Evolutionary conservation across 35 echinoderm and acorn worm genomes (phyloP).

Genomic region (Apostichopus parvimensis): DNA sequence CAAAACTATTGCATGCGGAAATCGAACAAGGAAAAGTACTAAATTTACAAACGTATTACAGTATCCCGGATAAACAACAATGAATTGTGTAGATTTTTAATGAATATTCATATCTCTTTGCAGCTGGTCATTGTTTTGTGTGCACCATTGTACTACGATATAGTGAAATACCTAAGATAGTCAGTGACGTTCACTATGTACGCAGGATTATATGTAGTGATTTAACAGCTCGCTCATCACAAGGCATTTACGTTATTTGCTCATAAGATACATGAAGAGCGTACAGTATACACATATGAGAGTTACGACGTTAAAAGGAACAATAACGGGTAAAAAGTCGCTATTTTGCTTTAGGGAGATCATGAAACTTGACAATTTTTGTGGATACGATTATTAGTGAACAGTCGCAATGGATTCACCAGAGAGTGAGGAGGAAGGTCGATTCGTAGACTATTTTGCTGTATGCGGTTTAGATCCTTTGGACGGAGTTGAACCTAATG

Average conservation of each 20-base stretch:
- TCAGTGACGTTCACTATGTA: background rate
- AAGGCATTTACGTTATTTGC: background rate
- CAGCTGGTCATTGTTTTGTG: background rate
- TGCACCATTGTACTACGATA: background rate
- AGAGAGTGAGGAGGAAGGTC: constrained; percentile 67
- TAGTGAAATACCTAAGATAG: background rate
- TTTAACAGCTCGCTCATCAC: no score
- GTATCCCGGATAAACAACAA: background rate
- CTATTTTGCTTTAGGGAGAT: background rate
- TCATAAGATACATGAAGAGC: background rate
- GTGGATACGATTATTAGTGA: background rate
- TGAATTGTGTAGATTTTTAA: background rate
- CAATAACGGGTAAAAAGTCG: background rate
- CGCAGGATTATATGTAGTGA: background rate
- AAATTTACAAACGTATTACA: background rate
- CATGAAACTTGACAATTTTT: background rate
- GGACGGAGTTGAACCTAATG: constrained; percentile 66
- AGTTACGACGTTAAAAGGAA: background rate
- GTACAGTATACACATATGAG: background rate
- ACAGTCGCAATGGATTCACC: constrained; percentile 71
- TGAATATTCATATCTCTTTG: background rate
- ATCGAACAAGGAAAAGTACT: background rate
- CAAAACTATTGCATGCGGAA: background rate
- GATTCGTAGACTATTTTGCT: constrained; percentile 86
- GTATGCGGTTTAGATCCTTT: constrained; percentile 80